Conservation (phyloP, 2,113 vertebrate species). For the Accipiter cooperii region DNA sequence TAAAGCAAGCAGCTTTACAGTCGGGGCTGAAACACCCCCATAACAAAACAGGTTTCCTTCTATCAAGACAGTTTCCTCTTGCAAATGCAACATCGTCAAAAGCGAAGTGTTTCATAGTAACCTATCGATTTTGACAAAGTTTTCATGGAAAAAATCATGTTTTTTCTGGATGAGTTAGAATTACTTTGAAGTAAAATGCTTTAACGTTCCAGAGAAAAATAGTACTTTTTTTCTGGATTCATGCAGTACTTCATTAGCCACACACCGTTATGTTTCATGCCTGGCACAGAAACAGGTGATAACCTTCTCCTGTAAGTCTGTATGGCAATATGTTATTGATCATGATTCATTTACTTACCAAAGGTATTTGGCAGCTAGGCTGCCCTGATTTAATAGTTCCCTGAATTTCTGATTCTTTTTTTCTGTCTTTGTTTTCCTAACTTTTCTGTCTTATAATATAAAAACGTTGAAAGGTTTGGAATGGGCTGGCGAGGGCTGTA, state of each 20-base stretch:
- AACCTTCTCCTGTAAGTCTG: slow-evolving; percentile 11
- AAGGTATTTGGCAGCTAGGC: slow-evolving; percentile 30
- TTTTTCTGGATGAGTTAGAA: slow-evolving; percentile 21
- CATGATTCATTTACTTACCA: slow-evolving; percentile 36
- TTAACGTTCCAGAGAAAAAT: not conserved
- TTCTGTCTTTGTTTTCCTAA: slow-evolving; percentile 48
- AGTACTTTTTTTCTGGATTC: not conserved
- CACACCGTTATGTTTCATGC: not conserved
- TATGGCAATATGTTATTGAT: slow-evolving; percentile 47
- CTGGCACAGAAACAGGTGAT: slow-evolving; percentile 46
- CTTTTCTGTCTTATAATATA: slow-evolving; percentile 54
- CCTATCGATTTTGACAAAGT: not conserved
- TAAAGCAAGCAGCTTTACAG: not conserved
- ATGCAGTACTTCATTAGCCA: not conserved
- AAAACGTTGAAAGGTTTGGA: slow-evolving; percentile 49
- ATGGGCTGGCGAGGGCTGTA: slow-evolving; percentile 17
- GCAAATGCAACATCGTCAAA: not conserved
- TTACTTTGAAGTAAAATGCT: slow-evolving; percentile 5
- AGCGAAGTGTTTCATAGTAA: not conserved
- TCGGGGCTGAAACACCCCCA: not conserved
- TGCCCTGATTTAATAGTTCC: slow-evolving; percentile 53
- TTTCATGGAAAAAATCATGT: not conserved
- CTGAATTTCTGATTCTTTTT: slow-evolving; percentile 42
- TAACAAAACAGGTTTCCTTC: not conserved
- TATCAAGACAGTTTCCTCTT: not conserved